Evolutionary conservation across 2,113 vertebrate genomes (phyloP), one percentile per base, ranked within the genome.

Genomic region (Brevimyrus niger): DNA sequence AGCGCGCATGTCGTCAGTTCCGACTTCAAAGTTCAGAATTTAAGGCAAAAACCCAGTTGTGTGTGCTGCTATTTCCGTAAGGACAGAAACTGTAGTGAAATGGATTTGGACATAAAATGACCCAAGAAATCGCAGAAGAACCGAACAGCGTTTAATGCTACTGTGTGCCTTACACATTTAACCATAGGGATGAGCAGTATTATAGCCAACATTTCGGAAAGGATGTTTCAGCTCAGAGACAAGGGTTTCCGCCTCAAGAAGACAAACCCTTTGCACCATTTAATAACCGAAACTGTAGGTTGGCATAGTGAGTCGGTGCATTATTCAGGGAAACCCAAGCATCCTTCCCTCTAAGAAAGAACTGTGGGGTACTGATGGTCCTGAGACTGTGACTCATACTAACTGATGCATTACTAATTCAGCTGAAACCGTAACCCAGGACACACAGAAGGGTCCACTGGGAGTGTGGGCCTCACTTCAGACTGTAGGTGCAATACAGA

Each of bases 321-420:
- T 95, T 89, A 95, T 96, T 95, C 48, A 95, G 89, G 83, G 51
- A 92, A 95, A 95, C 31, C 91, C 86, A 92, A 95, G 90, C 90
- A 50, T 89, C 87, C 80, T 89, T 91, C 89, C 76, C 50, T 87
- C 89, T 92, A 90, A 94, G 92, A 90, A n/a, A 50, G 76, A 0
- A 88, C 92, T 94, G 91, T 87, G 88, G 53, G 80, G 90, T 91
- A 91, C 91, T 89, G 91, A 92, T 91, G 93, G 89, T 76, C 76
- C 89, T 90, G 55, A 42, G 53, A 87, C 48, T 87, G 91, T 48
- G 90, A 92, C 92, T 93, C 91, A 92, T 89, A 90, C 93, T 92
- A 91, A 93, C 93, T 92, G 93, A 55, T 19, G 87, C 88, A 94
- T 95, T 44, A 94, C 86, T 94, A 94, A 95, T 94, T 95, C 88